These are phyloP conservation scores for Sycophila sp. DNA, from an alignment of 1,140 invertebrate species.

Conservation along the genomic window DNA sequence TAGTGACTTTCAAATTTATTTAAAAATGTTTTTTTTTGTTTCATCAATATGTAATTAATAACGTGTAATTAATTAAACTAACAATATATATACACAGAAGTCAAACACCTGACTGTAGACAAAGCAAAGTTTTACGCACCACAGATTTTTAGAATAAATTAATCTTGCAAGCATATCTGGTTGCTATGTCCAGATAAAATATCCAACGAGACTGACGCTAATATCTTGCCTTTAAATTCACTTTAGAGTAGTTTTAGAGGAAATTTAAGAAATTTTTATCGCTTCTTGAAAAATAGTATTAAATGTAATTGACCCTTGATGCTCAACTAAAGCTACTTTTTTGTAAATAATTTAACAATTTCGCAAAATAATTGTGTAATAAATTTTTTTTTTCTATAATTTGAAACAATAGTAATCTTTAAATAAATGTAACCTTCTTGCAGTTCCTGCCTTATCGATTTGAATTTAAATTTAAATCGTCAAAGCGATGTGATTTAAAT, in stretches of 20 bases:
- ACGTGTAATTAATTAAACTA: no score
- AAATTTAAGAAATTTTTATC: no score
- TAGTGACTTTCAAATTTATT: no score
- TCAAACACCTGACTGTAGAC: slow-evolving; percentile 24
- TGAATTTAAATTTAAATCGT: slow-evolving; percentile 19
- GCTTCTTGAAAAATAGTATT: no score
- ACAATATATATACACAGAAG: no score
- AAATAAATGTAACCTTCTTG: slow-evolving; percentile 10
- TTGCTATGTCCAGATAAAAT: slow-evolving; percentile 47
- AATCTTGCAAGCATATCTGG: slow-evolving; percentile 47
- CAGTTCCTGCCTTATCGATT: slow-evolving; percentile 33
- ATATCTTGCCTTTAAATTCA: slow-evolving; percentile 54
- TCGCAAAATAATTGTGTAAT: neutral
- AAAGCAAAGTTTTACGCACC: neutral
- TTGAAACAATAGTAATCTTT: neutral
- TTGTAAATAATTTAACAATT: no score
- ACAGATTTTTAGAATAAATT: slow-evolving; percentile 10
- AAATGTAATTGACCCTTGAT: no score
- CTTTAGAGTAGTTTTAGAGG: slow-evolving; percentile 21
- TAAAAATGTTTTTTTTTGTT: no score
- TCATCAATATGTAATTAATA: no score
- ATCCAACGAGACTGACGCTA: slow-evolving; percentile 55
- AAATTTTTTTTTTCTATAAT: neutral
- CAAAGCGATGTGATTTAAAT: slow-evolving; percentile 22
- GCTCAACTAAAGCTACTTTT: slow-evolving; percentile 2